Evolutionary conservation across 2,113 vertebrate genomes (phyloP), one percentile per base, ranked within the genome.

Genomic region (Istiophorus platypterus): DNA sequence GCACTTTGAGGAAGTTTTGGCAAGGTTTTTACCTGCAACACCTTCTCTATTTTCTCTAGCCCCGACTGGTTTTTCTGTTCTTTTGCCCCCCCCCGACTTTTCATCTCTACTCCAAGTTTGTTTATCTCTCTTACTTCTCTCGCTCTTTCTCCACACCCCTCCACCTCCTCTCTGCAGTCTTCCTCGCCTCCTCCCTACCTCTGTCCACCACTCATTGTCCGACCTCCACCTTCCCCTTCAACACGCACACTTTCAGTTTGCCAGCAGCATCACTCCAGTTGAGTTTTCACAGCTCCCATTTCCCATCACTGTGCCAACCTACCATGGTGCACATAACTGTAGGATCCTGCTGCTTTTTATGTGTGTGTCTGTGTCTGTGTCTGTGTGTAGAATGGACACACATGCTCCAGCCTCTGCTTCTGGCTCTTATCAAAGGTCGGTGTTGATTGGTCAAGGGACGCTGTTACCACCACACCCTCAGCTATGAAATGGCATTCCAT

Each of bases 281-380:
- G 62, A 89, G 87, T 88, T 92, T 91, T 92, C 90, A 91, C 90
- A 89, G 84, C 82, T 88, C 87, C 87, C 77, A 84, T 89, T 91
- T 87, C 89, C 86, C 74, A 61, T 76, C 76, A 62, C 45, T 20
- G 20, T 90, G 85, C 84, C 89, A 90, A 76, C 89, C 84, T 87
- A 84, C 78, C 76, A 80, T 81, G 52, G 88, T 72, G 80, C 31
- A 3, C 72, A 77, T 41, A 93, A 90, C 92, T 90, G 89, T 89
- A 69, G 81, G 67, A 73, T 84, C 90, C 72, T 88, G 88, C 85
- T 8, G 41, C 71, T 88, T 63, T 74, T n/a, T n/a, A 70, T 82
- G 54, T 76, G 72, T 63, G 27, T 57, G 39, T 78, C 62, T 59
- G 67, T 18, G 34, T 45, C 24, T 75, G 61, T 65, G 4, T 68